phyloP scores from a whole-genome alignment of 2,888 invertebrate genomes.

The Orchesellides sinensis region DNA sequence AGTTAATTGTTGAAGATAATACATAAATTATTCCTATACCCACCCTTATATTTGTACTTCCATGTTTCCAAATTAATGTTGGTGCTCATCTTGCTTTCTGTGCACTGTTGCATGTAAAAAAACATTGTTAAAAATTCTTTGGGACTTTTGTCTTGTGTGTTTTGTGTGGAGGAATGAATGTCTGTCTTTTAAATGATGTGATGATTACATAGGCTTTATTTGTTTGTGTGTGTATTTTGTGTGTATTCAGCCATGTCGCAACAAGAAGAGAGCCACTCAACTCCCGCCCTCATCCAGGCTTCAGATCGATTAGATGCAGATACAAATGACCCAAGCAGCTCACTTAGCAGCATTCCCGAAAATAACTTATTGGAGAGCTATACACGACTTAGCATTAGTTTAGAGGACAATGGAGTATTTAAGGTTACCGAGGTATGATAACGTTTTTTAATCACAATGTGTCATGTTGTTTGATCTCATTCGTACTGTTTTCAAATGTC shows the following conservation, averaged over 20 bases:
- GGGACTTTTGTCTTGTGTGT: too few species aligned
- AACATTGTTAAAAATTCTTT: too few species aligned
- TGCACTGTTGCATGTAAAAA: too few species aligned
- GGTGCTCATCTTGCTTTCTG: background rate
- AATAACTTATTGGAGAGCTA: constrained; percentile 91
- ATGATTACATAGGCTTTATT: background rate
- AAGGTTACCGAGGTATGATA: constrained; percentile 79
- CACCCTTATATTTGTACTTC: too few species aligned
- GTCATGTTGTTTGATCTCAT: background rate
- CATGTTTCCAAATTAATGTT: too few species aligned
- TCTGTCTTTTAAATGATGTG: background rate
- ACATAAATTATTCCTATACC: too few species aligned
- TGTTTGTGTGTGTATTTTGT: background rate
- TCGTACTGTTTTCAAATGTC: too few species aligned
- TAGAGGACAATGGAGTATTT: constrained; percentile 89
- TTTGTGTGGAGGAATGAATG: too few species aligned
- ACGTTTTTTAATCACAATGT: background rate
- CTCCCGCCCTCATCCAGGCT: constrained; percentile 88
- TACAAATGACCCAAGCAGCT: constrained; percentile 79
- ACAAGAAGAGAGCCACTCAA: constrained; percentile 93
- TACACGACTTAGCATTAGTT: constrained; percentile 90
- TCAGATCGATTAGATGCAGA: constrained; percentile 77
- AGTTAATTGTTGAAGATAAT: too few species aligned
- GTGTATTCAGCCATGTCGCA: constrained; percentile 83
- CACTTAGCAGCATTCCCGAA: constrained; percentile 90